Evolutionary conservation across 2,888 invertebrate species (phyloP).

Genomic region (Chrysolina oricalcia): DNA sequence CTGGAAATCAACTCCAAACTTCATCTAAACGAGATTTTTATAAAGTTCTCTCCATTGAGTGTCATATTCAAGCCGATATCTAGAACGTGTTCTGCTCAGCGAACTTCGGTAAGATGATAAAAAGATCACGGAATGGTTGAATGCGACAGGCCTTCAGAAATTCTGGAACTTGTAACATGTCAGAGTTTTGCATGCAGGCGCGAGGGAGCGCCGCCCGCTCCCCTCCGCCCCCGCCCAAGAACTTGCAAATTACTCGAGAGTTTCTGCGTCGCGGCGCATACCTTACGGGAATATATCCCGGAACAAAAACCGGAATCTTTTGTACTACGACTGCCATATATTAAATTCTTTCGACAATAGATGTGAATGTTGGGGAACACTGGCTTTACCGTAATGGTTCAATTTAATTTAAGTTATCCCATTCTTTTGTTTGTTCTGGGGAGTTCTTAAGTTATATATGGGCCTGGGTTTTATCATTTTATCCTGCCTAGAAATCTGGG

Average conservation of each 20-base stretch:
- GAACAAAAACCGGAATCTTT: constrained; percentile 55
- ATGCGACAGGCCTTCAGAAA: constrained; percentile 13
- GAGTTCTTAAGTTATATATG: constrained; percentile 25
- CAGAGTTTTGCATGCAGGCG: constrained; percentile 1
- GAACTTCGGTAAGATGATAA: constrained; percentile 21
- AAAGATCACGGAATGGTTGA: neutral
- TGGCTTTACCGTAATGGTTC: constrained; percentile 30
- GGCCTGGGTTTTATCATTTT: constrained; percentile 11
- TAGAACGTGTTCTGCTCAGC: neutral
- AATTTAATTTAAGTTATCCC: constrained; percentile 36
- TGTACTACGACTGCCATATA: constrained; percentile 54
- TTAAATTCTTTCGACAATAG: constrained; percentile 58
- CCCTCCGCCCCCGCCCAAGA: constrained; percentile 36
- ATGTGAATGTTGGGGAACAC: constrained; percentile 30
- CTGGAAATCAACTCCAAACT: neutral
- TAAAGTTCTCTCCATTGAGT: neutral
- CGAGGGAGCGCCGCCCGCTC: neutral
- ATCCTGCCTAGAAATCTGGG: constrained; percentile 21
- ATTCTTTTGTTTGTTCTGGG: constrained; percentile 32
- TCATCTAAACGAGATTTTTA: neutral
- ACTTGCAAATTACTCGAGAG: constrained; percentile 59
- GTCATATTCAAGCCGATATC: constrained; percentile 3
- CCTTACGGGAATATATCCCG: constrained; percentile 51
- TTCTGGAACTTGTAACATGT: constrained; percentile 27
- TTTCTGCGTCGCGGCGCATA: constrained; percentile 54